Conservation (phyloP, 1,140 invertebrate genomes). For the Armadillidium nasatum region DNA sequence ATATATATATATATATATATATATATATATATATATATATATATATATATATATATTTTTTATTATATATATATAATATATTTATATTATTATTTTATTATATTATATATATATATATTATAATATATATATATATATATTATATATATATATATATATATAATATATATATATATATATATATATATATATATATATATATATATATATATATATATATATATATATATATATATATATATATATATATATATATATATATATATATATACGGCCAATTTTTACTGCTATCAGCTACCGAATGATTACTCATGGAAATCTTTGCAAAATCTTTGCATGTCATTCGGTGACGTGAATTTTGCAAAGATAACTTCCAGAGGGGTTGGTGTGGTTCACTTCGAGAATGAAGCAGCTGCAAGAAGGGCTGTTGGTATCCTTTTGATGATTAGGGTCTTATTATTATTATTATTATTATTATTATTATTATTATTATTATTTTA, state of each 20-base stretch:
- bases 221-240: conserved; percentile 18
- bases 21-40: conserved; percentile 27
- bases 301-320: not conserved
- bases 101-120: conserved; percentile 17
- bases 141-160: too few relatives aligned
- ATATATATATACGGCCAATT: not conserved
- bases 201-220: not conserved
- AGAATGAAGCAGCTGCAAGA: not conserved
- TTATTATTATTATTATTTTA: too few relatives aligned
- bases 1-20: not conserved
- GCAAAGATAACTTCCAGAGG: not conserved
- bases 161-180: conserved; percentile 25
- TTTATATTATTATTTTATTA: too few relatives aligned
- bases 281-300: not conserved
- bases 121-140: too few relatives aligned
- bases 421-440: conserved; percentile 1
- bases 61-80: not conserved
- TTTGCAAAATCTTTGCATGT: conserved; percentile 5
- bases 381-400: not conserved
- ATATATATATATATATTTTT: not conserved
- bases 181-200: conserved; percentile 2
- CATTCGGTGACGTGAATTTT: not conserved
- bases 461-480: too few relatives aligned
- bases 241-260: conserved; percentile 16
- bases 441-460: too few relatives aligned